A percentile compares a stretch with the other conserved stretches of the same genome.
Conservation (phyloP, 2,888 invertebrate species). For the Antheraea yamamai region DNA sequence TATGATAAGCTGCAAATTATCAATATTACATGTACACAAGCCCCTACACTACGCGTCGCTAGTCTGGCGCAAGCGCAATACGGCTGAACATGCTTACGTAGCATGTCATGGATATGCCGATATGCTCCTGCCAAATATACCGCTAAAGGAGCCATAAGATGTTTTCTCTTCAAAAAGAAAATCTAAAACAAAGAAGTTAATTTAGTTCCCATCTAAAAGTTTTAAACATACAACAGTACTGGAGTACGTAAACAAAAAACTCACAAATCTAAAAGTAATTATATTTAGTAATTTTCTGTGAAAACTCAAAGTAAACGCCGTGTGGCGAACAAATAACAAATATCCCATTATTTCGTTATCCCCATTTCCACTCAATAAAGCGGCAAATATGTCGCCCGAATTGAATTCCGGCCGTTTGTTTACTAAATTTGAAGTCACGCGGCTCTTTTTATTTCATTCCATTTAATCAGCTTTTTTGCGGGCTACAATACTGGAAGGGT, state of each 20-base stretch:
- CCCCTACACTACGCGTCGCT: no score
- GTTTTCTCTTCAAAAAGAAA: no score
- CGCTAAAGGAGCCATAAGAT: no score
- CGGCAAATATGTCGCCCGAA: slow-evolving; percentile 13
- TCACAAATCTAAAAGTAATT: neutral
- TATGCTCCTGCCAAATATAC: no score
- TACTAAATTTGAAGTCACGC: slow-evolving; percentile 1
- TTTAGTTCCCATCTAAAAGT: neutral
- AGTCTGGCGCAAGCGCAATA: no score
- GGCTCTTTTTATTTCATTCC: slow-evolving; percentile 3
- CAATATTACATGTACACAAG: no score
- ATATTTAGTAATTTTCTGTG: neutral
- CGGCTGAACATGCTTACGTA: no score
- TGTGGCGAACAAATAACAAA: slow-evolving; percentile 17
- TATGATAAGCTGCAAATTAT: no score
- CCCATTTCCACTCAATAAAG: slow-evolving; percentile 24
- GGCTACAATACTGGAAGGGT: neutral
- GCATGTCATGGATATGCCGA: no score
- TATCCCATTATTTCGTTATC: slow-evolving; percentile 21
- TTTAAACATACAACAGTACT: neutral
- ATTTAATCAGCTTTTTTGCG: neutral
- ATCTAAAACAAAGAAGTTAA: neutral
- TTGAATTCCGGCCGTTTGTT: slow-evolving; percentile 13
- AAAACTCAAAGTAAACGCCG: neutral
- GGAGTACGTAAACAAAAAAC: neutral